Evolutionary conservation across 2,888 invertebrate genomes (phyloP), one percentile per base, ranked within the genome.

Genomic region (Lepidocyrtoides sp.): DNA sequence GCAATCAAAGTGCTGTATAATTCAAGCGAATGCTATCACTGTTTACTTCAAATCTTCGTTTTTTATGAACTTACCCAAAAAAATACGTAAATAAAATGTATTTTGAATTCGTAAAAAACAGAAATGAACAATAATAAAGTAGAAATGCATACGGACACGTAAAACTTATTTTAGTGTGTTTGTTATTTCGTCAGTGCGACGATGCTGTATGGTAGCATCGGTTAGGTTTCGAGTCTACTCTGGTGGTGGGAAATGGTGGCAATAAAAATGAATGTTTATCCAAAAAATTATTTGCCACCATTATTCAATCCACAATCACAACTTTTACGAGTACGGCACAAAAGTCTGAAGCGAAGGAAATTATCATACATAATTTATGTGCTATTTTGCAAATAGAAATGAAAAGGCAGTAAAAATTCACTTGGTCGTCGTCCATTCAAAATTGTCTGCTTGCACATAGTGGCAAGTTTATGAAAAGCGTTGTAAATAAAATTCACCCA

Each of bases 321-420:
- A 66, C n/a, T 32, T 4, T 5, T n/a, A 17, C n/a, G n/a, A n/a
- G 51, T n/a, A 4, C n/a, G 1, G 44, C 8, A n/a, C 8, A n/a
- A 60, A 60, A 23, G 12, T 60, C 60, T 60, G 4, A 8, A 12
- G 17, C 60, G 20, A 26, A 60, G 17, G n/a, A 60, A 60, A 32
- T 66, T 60, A 66, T 32, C 41, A 10, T 54, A 32, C 29, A 66
- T 66, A 66, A 66, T 66, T 10, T 26, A 66, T 66, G 29, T 0
- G 23, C 26, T 54, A 26, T 26, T 60, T 26, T 12, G 8, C 60
- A 60, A 14, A 66, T 32, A 66, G 32, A 63, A 32, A 66, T 26
- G n/a, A 60, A 60, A 60, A 32, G 32, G 66, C 32, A 32, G 4
- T 66, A 66, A 66, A 66, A 66, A 14, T 32, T 66, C n/a, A 66